Evolutionary conservation across 2,113 vertebrate genomes (phyloP).

Genomic region (Onychostruthus taczanowskii): DNA sequence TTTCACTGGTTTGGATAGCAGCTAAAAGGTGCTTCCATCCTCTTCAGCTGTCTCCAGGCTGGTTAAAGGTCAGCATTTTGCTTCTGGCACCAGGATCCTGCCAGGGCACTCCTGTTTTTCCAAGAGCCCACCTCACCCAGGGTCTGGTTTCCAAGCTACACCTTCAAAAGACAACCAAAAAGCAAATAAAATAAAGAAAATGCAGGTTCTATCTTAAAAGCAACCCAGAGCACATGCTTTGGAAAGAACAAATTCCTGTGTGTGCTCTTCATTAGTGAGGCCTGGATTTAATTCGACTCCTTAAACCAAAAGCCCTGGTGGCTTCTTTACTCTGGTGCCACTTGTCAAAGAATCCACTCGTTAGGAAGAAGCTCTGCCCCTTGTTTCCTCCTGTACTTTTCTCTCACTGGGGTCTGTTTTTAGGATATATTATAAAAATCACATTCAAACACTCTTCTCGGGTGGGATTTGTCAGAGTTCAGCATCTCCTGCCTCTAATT

Average conservation of each 20-base stretch:
- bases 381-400: neutral
- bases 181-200: neutral
- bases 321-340: neutral
- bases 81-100: neutral
- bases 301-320: neutral
- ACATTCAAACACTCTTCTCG: accelerated
- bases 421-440: neutral
- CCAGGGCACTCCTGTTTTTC: neutral
- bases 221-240: neutral
- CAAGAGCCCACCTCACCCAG: neutral
- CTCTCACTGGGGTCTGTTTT: neutral
- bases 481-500: neutral
- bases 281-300: neutral
- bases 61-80: neutral
- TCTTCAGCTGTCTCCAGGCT: neutral
- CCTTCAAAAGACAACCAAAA: neutral
- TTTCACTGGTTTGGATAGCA: neutral
- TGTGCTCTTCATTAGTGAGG: neutral
- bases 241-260: neutral
- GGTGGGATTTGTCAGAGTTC: neutral
- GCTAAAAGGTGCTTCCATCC: neutral
- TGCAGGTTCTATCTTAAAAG: neutral
- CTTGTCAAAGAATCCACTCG: neutral
- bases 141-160: neutral
- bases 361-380: neutral